Base-by-base conservation (phyloP, 2,113 vertebrate genomes). In the Alethe castanea region DNA sequence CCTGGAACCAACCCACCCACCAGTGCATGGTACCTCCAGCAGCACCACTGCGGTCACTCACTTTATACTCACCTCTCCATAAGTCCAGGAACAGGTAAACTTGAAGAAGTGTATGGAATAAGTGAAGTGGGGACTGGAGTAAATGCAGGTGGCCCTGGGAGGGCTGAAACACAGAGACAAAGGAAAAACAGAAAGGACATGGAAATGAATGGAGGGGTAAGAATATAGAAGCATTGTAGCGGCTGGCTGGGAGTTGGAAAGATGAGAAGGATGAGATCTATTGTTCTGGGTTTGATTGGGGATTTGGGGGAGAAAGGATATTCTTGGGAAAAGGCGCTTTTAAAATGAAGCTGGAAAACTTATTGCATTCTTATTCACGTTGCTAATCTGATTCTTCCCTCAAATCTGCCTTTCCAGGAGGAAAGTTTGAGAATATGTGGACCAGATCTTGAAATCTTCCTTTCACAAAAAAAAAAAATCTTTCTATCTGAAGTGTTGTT, bases 291-390 rank as follows among this genome's bases (percentile, higher is more conserved):
- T 52, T 53, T 85, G 36, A 44, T 26, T 35, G 19, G 69, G 45
- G 16, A 24, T 67, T 76, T 79, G 14, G 5, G 17, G 7, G 17
- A 86, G 24, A 76, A 1, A 67, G 19, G 16, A 38, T 71, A 61
- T 50, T 33, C 8, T 14, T 74, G 35, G 24, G 25, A 14, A 72
- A 82, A 14, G 13, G 2, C 0, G 0, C 6, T 47, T 81, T n/a
- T 2, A 48, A 88, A 83, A 61, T 24, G 7, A 77, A 62, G 9
- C 22, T 60, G 31, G 8, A 91, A 74, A 33, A 2, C 12, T 59
- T 76, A 77, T 25, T 36, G 4, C 23, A 88, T 50, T 7, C 14
- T 79, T 81, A 48, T 57, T 88, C 19, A 4, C 22, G 9, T 16
- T 83, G 8, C 14, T 86, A 26, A 65, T 84, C 42, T 52, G 20